phyloP scores from a whole-genome alignment of 2,888 invertebrate genomes.

The Agapetus fuscipes region DNA sequence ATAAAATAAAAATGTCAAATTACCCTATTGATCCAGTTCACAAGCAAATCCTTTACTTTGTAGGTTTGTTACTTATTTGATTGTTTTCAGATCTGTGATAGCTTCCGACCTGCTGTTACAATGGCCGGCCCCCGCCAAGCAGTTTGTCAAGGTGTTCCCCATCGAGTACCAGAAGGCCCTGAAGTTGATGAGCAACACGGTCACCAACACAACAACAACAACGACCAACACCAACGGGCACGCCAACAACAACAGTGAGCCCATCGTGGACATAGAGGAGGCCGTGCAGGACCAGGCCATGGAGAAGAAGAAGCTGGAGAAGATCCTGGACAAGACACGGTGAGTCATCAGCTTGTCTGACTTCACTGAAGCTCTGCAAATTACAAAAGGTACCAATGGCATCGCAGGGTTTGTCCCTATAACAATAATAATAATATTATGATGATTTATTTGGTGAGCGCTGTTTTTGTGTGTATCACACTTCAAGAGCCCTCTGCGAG shows the following conservation, averaged over 20 bases:
- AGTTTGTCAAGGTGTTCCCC: constrained; percentile 95
- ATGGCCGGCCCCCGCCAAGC: constrained; percentile 66
- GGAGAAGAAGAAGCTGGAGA: constrained; percentile 73
- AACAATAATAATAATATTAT: too few species aligned
- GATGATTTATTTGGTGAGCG: too few species aligned
- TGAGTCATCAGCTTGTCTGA: too few species aligned
- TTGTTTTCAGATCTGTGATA: constrained; percentile 58
- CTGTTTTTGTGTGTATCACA: too few species aligned
- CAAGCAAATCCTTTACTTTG: too few species aligned
- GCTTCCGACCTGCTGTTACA: constrained; percentile 68
- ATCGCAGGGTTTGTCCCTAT: too few species aligned
- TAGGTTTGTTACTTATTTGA: too few species aligned
- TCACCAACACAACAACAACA: constrained; percentile 26
- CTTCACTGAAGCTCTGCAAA: too few species aligned
- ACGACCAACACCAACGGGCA: constrained; percentile 28
- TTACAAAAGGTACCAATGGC: too few species aligned
- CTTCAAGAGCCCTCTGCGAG: too few species aligned
- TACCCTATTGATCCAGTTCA: too few species aligned
- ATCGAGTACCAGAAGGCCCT: constrained; percentile 92
- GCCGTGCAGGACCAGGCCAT: constrained; percentile 65
- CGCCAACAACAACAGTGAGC: constrained; percentile 27
- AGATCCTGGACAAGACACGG: constrained; percentile 72
- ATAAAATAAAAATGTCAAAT: too few species aligned
- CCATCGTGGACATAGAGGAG: constrained; percentile 78
- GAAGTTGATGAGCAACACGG: constrained; percentile 32